phyloP scores from a whole-genome alignment of 2,797 vertebrate genomes.

The Allobates femoralis region DNA sequence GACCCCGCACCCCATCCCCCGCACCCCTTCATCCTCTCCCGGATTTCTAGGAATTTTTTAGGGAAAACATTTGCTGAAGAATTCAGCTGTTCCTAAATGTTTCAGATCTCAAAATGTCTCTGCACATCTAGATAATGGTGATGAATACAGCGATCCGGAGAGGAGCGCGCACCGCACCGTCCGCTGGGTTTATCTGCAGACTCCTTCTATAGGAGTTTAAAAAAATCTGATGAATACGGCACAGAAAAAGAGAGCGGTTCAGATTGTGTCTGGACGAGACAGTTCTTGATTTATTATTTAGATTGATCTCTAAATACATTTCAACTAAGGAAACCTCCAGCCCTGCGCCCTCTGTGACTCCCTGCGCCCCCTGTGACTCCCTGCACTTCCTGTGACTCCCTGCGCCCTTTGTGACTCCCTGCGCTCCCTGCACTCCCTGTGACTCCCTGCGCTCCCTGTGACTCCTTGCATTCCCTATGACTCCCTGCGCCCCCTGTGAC shows the following conservation, averaged over 20 bases:
- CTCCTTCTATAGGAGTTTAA: no score
- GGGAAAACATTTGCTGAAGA: constrained; percentile 47
- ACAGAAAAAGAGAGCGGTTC: background rate
- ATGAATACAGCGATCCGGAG: background rate
- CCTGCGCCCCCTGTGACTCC: no score
- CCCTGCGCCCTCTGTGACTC: no score
- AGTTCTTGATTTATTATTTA: background rate
- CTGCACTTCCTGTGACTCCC: no score
- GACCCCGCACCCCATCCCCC: background rate
- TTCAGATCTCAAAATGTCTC: constrained; percentile 38
- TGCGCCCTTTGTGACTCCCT: no score
- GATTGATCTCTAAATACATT: background rate
- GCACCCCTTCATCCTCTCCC: constrained; percentile 12
- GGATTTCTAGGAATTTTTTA: constrained; percentile 55
- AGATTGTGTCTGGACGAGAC: background rate
- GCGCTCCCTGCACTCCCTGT: no score
- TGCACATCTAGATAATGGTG: background rate
- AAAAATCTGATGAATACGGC: background rate
- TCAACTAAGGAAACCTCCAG: no score
- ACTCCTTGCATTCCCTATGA: no score
- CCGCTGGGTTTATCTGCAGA: no score
- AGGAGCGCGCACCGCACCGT: background rate
- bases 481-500: no score
- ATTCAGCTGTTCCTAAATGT: constrained; percentile 47
- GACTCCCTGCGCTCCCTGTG: no score